A percentile compares a stretch with the other conserved stretches of the same genome.
Evolutionary conservation across 2,113 vertebrate species (phyloP).

Genomic region (Vidua macroura): DNA sequence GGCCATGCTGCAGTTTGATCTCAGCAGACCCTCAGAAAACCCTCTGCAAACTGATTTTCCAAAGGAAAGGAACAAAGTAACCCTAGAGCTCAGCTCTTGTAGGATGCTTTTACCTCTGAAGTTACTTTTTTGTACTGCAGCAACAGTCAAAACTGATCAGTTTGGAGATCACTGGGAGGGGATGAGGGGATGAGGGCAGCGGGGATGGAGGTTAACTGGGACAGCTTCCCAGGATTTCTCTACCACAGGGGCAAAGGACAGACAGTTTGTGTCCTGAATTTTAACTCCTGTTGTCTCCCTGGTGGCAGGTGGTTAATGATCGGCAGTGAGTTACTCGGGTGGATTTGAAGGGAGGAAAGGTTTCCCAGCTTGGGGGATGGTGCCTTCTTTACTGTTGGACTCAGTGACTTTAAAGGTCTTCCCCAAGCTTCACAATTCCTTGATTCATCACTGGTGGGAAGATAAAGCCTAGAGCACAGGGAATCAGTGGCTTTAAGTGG

Average conservation of each 20-base stretch:
- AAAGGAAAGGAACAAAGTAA: neutral
- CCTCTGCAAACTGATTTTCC: neutral
- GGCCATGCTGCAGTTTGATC: neutral
- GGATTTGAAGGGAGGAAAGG: neutral
- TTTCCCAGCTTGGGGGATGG: neutral
- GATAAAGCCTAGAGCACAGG: neutral
- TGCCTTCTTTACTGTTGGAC: neutral
- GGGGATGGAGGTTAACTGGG: rapidly evolving
- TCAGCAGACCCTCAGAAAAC: neutral
- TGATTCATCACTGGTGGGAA: neutral
- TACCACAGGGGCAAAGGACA: neutral
- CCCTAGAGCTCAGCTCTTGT: rapidly evolving
- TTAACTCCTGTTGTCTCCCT: neutral
- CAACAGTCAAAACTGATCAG: neutral
- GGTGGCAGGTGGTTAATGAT: neutral
- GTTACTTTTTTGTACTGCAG: neutral
- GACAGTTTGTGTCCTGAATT: neutral
- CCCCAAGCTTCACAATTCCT: neutral
- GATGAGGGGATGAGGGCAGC: neutral
- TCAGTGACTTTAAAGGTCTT: neutral
- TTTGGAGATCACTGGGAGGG: rapidly evolving
- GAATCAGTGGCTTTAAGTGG: neutral
- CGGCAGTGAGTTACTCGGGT: neutral
- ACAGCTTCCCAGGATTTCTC: neutral
- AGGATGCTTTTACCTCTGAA: rapidly evolving